Conservation (phyloP, 2,888 invertebrate genomes). For the Ophion obscuratus region DNA sequence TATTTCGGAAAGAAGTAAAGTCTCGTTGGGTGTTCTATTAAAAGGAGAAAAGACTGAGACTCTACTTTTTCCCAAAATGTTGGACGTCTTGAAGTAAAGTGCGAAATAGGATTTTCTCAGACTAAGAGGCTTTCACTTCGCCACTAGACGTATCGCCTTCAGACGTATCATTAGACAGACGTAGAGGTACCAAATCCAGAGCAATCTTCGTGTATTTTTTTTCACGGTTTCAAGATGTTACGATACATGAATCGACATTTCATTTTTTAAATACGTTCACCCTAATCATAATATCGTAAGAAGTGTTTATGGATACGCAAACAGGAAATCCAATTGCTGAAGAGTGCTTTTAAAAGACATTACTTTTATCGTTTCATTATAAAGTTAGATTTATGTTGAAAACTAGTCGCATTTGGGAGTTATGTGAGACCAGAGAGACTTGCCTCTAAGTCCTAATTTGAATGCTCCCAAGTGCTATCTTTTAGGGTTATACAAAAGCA, state of each 20-base stretch:
- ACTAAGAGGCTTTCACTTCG: too few relatives aligned
- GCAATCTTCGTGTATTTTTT: background rate
- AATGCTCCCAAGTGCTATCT: slow-evolving; percentile 48
- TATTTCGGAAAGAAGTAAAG: too few relatives aligned
- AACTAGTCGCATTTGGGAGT: slow-evolving; percentile 37
- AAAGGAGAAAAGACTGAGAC: too few relatives aligned
- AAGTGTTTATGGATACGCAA: slow-evolving; percentile 16
- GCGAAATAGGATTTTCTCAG: too few relatives aligned
- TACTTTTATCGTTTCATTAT: slow-evolving; percentile 59
- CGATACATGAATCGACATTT: background rate
- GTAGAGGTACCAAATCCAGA: too few relatives aligned
- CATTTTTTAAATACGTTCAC: background rate
- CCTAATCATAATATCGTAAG: background rate
- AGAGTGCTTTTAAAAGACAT: slow-evolving; percentile 34
- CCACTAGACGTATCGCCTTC: too few relatives aligned
- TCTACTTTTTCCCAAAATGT: too few relatives aligned
- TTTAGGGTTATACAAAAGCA: slow-evolving; percentile 48
- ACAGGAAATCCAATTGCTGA: slow-evolving; percentile 8
- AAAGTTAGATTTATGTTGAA: slow-evolving; percentile 46
- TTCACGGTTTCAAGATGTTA: background rate
- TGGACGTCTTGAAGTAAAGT: too few relatives aligned
- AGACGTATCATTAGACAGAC: too few relatives aligned
- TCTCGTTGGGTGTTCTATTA: too few relatives aligned
- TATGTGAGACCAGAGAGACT: slow-evolving; percentile 1
- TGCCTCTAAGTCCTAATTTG: slow-evolving; percentile 50